These are phyloP conservation scores for Ganaspis brasiliensis DNA, from an alignment of 2,888 invertebrate species.

Conservation along the genomic window DNA sequence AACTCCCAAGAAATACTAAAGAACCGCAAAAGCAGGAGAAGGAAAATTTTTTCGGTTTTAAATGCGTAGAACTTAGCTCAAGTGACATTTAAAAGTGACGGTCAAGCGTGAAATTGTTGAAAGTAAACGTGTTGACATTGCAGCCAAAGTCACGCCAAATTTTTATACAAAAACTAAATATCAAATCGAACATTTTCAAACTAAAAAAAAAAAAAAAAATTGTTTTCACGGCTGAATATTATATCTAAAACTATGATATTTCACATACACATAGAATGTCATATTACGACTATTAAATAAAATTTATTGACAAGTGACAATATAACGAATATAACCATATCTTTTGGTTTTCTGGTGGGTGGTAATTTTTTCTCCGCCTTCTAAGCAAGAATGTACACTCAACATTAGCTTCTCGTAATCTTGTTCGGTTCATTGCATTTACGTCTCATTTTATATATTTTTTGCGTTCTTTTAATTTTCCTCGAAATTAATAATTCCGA, in stretches of 20 bases:
- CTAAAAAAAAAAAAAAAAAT: too few relatives aligned
- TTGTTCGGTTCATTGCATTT: constrained; percentile 19
- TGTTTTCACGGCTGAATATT: too few relatives aligned
- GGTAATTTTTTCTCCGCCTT: constrained; percentile 12
- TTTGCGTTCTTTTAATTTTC: neutral
- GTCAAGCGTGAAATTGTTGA: constrained; percentile 36
- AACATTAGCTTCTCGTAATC: neutral
- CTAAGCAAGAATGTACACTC: neutral
- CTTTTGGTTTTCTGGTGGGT: neutral
- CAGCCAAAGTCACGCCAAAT: neutral
- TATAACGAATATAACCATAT: neutral
- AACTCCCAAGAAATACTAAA: neutral
- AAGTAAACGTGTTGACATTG: constrained; percentile 32
- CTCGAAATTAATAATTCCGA: neutral
- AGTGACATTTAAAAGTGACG: constrained; percentile 37
- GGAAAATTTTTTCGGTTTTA: constrained; percentile 22
- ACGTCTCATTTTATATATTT: constrained; percentile 17
- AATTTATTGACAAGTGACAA: neutral
- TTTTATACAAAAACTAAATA: neutral
- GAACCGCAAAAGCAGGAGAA: neutral
- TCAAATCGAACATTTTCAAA: neutral
- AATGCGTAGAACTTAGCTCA: neutral
- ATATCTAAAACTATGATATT: too few relatives aligned
- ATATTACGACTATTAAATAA: neutral
- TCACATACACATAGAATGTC: neutral